Percentiles rank a stretch among this genome's conserved stretches.
These are phyloP conservation scores for Hoplias malabaricus DNA, from an alignment of 2,113 vertebrate species.

Conservation along the genomic window DNA sequence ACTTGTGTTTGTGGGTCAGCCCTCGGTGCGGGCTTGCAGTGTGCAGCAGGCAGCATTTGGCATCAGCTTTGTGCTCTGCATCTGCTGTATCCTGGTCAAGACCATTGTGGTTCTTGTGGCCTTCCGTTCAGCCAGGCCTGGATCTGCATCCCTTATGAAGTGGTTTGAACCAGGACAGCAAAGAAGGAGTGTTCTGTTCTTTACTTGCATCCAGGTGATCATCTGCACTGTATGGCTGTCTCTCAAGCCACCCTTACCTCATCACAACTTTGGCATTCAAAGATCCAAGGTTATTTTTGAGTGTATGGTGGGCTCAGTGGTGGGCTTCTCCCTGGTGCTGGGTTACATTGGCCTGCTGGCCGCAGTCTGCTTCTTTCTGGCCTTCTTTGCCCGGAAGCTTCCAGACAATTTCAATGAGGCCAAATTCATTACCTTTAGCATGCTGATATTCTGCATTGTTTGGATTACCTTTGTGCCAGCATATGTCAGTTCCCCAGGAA, in stretches of 20 bases:
- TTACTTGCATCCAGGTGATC: conserved; percentile 61
- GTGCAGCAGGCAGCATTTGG: conserved; percentile 59
- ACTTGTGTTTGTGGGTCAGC: conserved; percentile 60
- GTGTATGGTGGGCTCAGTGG: conserved; percentile 67
- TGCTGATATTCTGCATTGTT: conserved; percentile 74
- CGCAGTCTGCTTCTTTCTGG: conserved; percentile 65
- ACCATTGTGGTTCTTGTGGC: conserved; percentile 64
- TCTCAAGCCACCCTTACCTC: conserved; percentile 64
- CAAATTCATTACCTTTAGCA: conserved; percentile 76
- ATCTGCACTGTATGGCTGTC: conserved; percentile 70
- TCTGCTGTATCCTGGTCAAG: conserved; percentile 66
- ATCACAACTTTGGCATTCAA: conserved; percentile 56
- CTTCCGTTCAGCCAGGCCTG: conserved; percentile 61
- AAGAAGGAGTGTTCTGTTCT: conserved; percentile 52
- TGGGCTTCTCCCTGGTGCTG: conserved; percentile 70
- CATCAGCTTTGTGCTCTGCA: conserved; percentile 62
- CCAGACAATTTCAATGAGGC: conserved; percentile 68
- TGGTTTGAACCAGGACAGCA: conserved; percentile 61
- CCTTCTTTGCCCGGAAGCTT: conserved; percentile 74
- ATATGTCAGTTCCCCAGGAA: conserved; percentile 70
- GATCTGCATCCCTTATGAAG: conserved; percentile 53
- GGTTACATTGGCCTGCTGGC: conserved; percentile 76
- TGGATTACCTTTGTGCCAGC: conserved; percentile 74
- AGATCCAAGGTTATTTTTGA: conserved; percentile 67
- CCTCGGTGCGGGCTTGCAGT: conserved; percentile 56